phyloP scores from a whole-genome alignment of 2,797 vertebrate genomes.

The Lepilemur septentrionalis region DNA sequence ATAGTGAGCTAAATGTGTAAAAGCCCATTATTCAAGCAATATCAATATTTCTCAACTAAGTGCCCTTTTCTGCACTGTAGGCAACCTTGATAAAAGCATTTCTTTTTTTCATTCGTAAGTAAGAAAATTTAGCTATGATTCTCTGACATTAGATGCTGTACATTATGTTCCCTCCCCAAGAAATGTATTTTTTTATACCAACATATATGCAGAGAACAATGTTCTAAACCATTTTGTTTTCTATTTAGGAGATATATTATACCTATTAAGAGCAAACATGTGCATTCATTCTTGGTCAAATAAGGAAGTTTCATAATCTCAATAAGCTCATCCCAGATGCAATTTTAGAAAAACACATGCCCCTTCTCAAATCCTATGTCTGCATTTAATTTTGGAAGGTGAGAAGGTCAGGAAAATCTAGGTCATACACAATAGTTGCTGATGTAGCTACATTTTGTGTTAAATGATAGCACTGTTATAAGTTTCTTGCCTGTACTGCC shows the following conservation, averaged over 20 bases:
- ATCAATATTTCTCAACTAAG: conserved; percentile 51
- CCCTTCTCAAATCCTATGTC: conserved; percentile 31
- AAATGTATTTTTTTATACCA: conserved; percentile 34
- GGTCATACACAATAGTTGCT: conserved; percentile 2
- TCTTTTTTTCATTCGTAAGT: conserved; percentile 46
- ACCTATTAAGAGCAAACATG: not conserved
- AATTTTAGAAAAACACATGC: conserved; percentile 49
- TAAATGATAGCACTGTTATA: not conserved
- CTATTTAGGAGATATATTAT: not conserved
- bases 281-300: conserved; percentile 45
- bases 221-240: not conserved
- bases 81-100: conserved; percentile 57
- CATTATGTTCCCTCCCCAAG: not conserved
- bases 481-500: not conserved
- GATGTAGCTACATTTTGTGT: not conserved
- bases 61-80: conserved; percentile 54
- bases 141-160: not conserved
- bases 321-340: conserved; percentile 36
- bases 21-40: conserved; percentile 40
- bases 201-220: not conserved
- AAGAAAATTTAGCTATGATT: conserved; percentile 49
- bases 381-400: conserved; percentile 53
- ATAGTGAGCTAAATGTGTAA: conserved; percentile 57
- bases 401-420: conserved; percentile 43
- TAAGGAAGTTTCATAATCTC: conserved; percentile 42